Percentiles rank a stretch among this genome's conserved stretches.
phyloP scores from a whole-genome alignment of 2,797 vertebrate genomes.

The Enteromius unitaeniatus region DNA sequence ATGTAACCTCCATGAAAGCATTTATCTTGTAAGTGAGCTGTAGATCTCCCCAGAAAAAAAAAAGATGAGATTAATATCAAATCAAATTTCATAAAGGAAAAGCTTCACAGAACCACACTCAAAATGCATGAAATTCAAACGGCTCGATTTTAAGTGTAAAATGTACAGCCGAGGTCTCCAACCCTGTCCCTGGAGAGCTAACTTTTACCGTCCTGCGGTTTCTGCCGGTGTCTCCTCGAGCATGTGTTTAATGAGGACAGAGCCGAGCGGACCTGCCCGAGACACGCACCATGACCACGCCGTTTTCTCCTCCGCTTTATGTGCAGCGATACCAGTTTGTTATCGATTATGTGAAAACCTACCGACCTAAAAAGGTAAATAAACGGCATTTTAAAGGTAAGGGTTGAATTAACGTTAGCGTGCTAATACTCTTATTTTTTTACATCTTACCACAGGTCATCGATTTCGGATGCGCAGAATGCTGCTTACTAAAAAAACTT shows the following conservation, averaged over 20 bases:
- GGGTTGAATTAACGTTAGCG: background rate
- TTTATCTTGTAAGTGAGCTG: background rate
- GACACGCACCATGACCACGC: constrained; percentile 48
- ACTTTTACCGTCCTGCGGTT: background rate
- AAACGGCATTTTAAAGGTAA: background rate
- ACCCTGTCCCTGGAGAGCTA: background rate
- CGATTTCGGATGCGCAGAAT: constrained; percentile 89
- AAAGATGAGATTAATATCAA: background rate
- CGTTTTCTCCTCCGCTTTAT: constrained; percentile 88
- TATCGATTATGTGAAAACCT: constrained; percentile 81
- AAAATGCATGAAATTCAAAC: background rate
- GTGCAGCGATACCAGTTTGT: constrained; percentile 87
- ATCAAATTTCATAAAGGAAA: background rate
- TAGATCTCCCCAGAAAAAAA: background rate
- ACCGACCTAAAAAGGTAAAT: constrained; percentile 85
- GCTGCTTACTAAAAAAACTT: constrained; percentile 83
- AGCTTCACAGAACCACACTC: too few relatives aligned
- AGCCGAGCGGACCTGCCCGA: background rate
- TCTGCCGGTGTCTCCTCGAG: background rate
- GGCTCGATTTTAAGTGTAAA: background rate
- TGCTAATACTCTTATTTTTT: background rate
- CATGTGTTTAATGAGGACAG: background rate
- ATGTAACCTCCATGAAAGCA: background rate
- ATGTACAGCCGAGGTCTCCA: background rate
- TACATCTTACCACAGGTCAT: constrained; percentile 78